phyloP scores from a whole-genome alignment of 1,140 invertebrate species.

The Cryptotermes secundus region DNA sequence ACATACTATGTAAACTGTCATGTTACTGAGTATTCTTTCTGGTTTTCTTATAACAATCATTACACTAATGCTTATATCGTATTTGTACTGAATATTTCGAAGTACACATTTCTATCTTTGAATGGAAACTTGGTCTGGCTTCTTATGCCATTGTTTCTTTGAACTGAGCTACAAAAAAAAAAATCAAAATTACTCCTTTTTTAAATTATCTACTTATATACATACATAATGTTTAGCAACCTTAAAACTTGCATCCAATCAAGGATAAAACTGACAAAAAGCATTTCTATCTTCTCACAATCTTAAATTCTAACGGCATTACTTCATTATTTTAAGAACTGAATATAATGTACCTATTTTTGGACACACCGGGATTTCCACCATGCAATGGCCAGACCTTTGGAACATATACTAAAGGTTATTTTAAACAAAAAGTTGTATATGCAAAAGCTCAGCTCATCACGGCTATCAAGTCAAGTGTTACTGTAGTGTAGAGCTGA shows the following conservation, averaged over 20 bases:
- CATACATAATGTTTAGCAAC: slow-evolving; percentile 1
- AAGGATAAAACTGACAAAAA: background rate
- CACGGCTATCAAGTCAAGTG: too few relatives aligned
- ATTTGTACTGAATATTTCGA: slow-evolving; percentile 25
- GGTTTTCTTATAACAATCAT: slow-evolving; percentile 10
- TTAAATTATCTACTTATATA: background rate
- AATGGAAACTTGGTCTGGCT: slow-evolving; percentile 19
- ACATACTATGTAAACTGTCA: background rate
- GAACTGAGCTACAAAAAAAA: background rate
- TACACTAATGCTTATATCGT: slow-evolving; percentile 16
- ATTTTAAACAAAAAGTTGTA: too few relatives aligned
- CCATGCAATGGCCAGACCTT: too few relatives aligned
- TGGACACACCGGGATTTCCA: too few relatives aligned
- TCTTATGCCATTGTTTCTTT: background rate
- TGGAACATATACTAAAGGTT: too few relatives aligned
- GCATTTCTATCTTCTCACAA: background rate
- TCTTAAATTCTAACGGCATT: too few relatives aligned
- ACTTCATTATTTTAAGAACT: too few relatives aligned
- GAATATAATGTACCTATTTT: too few relatives aligned
- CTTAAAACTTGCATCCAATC: slow-evolving; percentile 1
- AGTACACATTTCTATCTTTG: slow-evolving; percentile 8
- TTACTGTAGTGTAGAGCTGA: too few relatives aligned
- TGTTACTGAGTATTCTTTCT: slow-evolving; percentile 25
- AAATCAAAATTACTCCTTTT: background rate
- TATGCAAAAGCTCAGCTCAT: too few relatives aligned